These are phyloP conservation scores for Choloepus hoffmanni DNA, from an alignment of 2,113 vertebrate genomes.

Conservation along the genomic window DNA sequence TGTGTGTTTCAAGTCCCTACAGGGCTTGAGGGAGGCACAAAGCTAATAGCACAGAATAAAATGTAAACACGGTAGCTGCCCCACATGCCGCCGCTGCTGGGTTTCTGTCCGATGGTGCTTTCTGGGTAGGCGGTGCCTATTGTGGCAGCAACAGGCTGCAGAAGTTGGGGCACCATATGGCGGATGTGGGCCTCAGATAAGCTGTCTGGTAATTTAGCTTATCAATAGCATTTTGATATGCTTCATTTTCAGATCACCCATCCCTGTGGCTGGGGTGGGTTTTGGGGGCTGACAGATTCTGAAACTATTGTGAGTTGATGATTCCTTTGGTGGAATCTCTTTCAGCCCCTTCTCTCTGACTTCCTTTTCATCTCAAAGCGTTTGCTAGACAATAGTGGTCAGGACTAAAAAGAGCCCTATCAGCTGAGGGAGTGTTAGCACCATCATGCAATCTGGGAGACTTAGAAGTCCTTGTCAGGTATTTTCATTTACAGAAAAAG, in stretches of 20 bases:
- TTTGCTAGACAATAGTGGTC: slow-evolving; percentile 66
- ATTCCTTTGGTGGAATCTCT: slow-evolving; percentile 87
- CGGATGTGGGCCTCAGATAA: slow-evolving; percentile 95
- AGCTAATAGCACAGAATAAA: slow-evolving; percentile 81
- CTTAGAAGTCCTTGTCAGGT: slow-evolving; percentile 23
- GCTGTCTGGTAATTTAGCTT: slow-evolving; percentile 92
- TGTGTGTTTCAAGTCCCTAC: slow-evolving; percentile 42
- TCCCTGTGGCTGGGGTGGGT: slow-evolving; percentile 78
- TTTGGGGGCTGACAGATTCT: slow-evolving; percentile 83
- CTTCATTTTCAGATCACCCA: slow-evolving; percentile 88
- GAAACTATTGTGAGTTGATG: slow-evolving; percentile 75
- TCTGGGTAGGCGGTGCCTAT: slow-evolving; percentile 91
- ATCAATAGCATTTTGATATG: slow-evolving; percentile 93
- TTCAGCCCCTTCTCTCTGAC: slow-evolving; percentile 10
- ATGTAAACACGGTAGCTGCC: slow-evolving; percentile 90
- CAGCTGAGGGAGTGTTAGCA: not conserved
- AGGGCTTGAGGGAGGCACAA: not conserved
- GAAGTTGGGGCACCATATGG: slow-evolving; percentile 97
- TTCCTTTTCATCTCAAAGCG: slow-evolving; percentile 74
- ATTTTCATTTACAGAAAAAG: slow-evolving; percentile 8
- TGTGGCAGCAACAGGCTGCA: slow-evolving; percentile 96
- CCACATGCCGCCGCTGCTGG: slow-evolving; percentile 86
- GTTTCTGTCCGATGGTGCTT: slow-evolving; percentile 91
- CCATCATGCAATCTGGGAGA: not conserved
- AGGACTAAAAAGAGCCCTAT: slow-evolving; percentile 71